phyloP scores from a whole-genome alignment of 2,888 invertebrate species.

The Epinotia brunnichana region DNA sequence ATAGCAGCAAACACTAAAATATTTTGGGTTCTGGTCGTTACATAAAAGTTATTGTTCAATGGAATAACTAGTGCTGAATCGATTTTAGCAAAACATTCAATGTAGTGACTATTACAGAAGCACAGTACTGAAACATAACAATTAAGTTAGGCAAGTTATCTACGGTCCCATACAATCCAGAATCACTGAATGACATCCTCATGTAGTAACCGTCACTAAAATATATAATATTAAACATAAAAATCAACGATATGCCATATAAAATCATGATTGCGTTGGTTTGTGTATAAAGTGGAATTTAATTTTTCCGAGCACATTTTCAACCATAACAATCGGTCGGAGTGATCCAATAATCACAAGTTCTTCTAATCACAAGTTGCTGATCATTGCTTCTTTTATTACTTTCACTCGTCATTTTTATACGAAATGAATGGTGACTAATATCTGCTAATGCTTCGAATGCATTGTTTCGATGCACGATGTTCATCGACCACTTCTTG shows the following conservation, averaged over 20 bases:
- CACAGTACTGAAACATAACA: slow-evolving; percentile 19
- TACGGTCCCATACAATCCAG: not conserved
- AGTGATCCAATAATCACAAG: slow-evolving; percentile 18
- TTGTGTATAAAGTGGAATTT: slow-evolving; percentile 24
- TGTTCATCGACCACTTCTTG: not conserved
- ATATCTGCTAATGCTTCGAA: not conserved
- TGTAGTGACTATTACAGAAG: slow-evolving; percentile 13
- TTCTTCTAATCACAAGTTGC: not conserved
- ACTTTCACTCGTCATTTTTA: not conserved
- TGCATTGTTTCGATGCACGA: not conserved
- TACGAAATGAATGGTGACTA: not conserved
- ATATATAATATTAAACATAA: slow-evolving; percentile 2
- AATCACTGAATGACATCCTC: not conserved
- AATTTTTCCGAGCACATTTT: slow-evolving; percentile 41
- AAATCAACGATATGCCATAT: slow-evolving; percentile 1
- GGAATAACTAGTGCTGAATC: slow-evolving; percentile 16
- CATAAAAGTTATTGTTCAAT: slow-evolving; percentile 17
- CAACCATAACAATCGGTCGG: slow-evolving; percentile 19
- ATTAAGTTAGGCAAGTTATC: slow-evolving; percentile 17
- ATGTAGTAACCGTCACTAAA: not conserved
- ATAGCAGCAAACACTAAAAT: not conserved
- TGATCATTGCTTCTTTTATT: not conserved
- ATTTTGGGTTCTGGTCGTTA: not conserved
- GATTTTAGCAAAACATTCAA: slow-evolving; percentile 11
- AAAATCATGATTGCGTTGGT: slow-evolving; percentile 21